Evolutionary conservation across 2,797 vertebrate genomes (phyloP).

Genomic region (Etheostoma perlongum): DNA sequence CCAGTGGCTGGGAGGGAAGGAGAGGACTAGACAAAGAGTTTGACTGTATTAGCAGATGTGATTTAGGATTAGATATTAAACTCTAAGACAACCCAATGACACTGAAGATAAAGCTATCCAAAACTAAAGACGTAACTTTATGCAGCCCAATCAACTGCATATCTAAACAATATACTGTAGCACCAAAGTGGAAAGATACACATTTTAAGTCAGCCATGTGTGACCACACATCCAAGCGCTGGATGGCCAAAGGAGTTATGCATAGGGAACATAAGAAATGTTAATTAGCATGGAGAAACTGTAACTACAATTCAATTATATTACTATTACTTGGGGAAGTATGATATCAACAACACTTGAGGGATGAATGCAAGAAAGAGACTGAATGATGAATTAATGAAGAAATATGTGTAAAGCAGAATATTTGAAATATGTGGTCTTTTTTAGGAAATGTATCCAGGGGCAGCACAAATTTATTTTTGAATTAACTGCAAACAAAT

Average conservation of each 20-base stretch:
- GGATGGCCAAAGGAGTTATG: neutral
- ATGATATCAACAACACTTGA: neutral
- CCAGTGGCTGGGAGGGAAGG: neutral
- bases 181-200: neutral
- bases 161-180: neutral
- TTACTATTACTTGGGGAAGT: neutral
- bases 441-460: neutral
- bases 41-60: neutral
- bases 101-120: neutral
- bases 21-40: neutral
- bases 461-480: neutral
- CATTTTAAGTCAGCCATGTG: neutral
- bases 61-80: neutral
- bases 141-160: neutral
- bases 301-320: neutral
- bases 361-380: neutral
- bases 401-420: neutral
- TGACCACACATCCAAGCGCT: neutral
- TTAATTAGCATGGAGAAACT: neutral
- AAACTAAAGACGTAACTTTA: neutral
- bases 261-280: neutral
- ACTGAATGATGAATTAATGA: neutral
- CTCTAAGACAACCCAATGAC: neutral
- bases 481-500: neutral
- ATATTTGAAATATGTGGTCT: neutral